These are phyloP conservation scores for Limonius californicus DNA, from an alignment of 1,140 invertebrate species.

Conservation along the genomic window DNA sequence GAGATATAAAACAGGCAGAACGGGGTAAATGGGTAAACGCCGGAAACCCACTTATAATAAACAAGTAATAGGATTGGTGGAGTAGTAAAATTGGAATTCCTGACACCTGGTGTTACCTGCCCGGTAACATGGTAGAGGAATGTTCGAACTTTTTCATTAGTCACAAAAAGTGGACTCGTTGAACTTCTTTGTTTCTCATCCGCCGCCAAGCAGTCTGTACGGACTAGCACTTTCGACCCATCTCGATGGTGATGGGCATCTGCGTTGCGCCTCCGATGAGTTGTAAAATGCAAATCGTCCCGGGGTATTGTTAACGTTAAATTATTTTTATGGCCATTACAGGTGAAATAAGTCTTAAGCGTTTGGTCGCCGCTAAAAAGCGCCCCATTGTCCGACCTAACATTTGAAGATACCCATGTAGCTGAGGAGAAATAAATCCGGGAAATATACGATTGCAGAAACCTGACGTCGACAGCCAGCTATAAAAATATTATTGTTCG, in stretches of 20 bases:
- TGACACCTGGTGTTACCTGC: conserved; percentile 23
- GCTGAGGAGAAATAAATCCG: conserved; percentile 3
- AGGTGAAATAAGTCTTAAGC: conserved; percentile 16
- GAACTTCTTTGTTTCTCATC: conserved; percentile 21
- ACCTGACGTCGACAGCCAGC: neutral
- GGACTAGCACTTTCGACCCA: conserved; percentile 7
- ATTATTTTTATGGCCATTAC: conserved; percentile 23
- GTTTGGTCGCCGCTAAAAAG: conserved; percentile 5
- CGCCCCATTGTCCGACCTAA: neutral
- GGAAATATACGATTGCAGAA: conserved; percentile 2
- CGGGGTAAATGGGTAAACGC: neutral
- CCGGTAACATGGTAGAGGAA: conserved; percentile 18
- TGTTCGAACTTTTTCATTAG: conserved; percentile 16
- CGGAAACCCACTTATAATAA: conserved; percentile 1
- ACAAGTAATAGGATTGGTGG: neutral
- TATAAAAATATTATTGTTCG: conserved; percentile 14
- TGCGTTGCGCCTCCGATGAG: conserved; percentile 19
- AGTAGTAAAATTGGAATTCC: conserved; percentile 21
- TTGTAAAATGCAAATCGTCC: conserved; percentile 25
- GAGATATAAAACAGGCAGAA: neutral
- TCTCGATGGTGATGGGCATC: neutral
- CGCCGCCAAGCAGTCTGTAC: conserved; percentile 22
- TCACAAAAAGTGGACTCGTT: conserved; percentile 22
- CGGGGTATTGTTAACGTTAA: conserved; percentile 24
- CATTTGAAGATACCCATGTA: neutral